Evolutionary conservation across 2,888 invertebrate genomes (phyloP).

Genomic region (Chrysolina oricalcia): DNA sequence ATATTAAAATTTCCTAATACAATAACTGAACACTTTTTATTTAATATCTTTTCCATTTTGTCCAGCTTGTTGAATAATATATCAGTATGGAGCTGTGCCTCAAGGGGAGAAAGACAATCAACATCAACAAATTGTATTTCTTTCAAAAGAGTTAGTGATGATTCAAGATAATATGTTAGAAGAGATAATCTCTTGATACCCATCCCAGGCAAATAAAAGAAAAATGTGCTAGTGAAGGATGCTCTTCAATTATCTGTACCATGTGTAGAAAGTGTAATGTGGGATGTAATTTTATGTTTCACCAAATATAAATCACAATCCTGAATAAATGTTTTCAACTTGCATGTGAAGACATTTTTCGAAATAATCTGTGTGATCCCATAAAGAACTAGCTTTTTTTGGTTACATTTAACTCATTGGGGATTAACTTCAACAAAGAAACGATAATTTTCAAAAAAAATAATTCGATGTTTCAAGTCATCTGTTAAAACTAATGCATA

Average conservation of each 20-base stretch:
- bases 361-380: slow-evolving; percentile 6
- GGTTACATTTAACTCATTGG: neutral
- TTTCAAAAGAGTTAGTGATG: slow-evolving; percentile 25
- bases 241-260: slow-evolving; percentile 30
- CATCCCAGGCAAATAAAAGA: slow-evolving; percentile 6
- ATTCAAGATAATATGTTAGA: slow-evolving; percentile 16
- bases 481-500: too few species aligned
- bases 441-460: neutral
- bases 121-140: slow-evolving; percentile 25
- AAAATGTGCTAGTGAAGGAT: slow-evolving; percentile 32
- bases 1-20: too few species aligned
- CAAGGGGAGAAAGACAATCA: slow-evolving; percentile 28
- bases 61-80: too few species aligned
- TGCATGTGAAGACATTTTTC: slow-evolving; percentile 24
- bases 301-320: neutral
- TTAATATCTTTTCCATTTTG: too few species aligned
- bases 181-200: neutral
- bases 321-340: slow-evolving; percentile 21
- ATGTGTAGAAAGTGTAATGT: slow-evolving; percentile 30
- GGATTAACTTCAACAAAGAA: neutral
- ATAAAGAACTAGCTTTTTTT: slow-evolving; percentile 23
- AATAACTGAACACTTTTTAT: too few species aligned
- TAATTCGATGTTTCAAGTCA: too few species aligned
- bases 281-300: slow-evolving; percentile 32
- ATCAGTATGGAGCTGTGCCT: slow-evolving; percentile 25